Base-by-base conservation (phyloP, 2,113 vertebrate species). In the Pteropus alecto region DNA sequence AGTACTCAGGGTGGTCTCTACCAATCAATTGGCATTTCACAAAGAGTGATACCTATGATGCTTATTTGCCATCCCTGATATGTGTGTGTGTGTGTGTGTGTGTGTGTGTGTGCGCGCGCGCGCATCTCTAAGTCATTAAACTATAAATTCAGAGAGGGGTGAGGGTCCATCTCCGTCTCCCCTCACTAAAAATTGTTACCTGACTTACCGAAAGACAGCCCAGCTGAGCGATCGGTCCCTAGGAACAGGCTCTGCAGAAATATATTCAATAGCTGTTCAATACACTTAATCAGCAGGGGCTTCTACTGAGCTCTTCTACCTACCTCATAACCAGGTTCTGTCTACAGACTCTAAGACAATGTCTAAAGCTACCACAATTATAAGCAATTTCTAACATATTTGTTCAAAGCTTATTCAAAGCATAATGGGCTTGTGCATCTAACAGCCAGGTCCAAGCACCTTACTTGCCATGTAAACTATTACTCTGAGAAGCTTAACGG, bases 11-110 rank as follows among this genome's bases (percentile, higher is more conserved):
- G 21, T 58, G 30, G 3, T 83, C 26, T 92, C 56, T 18, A 33
- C 14, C 48, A 71, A 46, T 56, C 51, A 54, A 22, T 0, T 15
- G 54, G 60, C 33, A 56, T 67, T 91, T 88, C 56, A 71, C 12
- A 33, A 63, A 65, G n/a, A 63, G 4, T 60, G 24, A 60, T 11
- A 60, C 22, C 24, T 60, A 11, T 38, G 43, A 35, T 19, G 67
- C 41, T 8, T 54, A 26, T 58, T 93, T 79, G 22, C 35, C 24
- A 58, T 35, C 24, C 13, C 19, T 82, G n/a, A 15, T 38, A 35
- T 8, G n/a, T 6, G 22, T 21, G 10, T 15, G 0, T 56, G 21
- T 24, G 4, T 8, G n/a, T 6, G 22, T 21, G 10, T 15, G 0
- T 56, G 21, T 24, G 4, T 30, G 19, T 18, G 41, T 12, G 4